phyloP scores from a whole-genome alignment of 2,797 vertebrate genomes.

The Melanotaenia trifasciata region DNA sequence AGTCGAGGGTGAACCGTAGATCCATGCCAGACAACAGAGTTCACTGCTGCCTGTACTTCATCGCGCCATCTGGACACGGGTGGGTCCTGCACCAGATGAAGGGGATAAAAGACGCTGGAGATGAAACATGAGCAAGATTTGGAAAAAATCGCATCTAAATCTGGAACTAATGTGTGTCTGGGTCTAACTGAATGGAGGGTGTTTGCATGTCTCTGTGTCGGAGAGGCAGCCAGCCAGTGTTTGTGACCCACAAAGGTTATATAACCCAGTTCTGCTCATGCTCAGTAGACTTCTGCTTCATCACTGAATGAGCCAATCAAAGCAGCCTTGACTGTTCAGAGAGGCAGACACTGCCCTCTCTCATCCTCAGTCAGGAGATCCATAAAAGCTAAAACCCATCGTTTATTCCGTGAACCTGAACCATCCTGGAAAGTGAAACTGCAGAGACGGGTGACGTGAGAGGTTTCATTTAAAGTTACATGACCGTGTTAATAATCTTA shows the following conservation, averaged over 20 bases:
- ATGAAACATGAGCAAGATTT: not conserved
- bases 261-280: slow-evolving; percentile 75
- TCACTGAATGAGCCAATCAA: slow-evolving; percentile 61
- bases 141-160: not conserved
- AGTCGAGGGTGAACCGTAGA: slow-evolving; percentile 84
- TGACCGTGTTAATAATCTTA: not conserved
- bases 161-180: not conserved
- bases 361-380: not conserved
- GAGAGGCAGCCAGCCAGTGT: slow-evolving; percentile 40
- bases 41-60: slow-evolving; percentile 87
- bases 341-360: slow-evolving; percentile 20
- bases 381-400: too few relatives aligned
- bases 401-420: too few relatives aligned
- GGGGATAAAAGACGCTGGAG: not conserved
- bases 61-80: slow-evolving; percentile 85
- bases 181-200: not conserved
- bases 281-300: slow-evolving; percentile 60
- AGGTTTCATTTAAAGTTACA: not conserved
- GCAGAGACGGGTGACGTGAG: not conserved
- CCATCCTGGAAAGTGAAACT: not conserved
- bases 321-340: slow-evolving; percentile 28
- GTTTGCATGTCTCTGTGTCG: slow-evolving; percentile 12
- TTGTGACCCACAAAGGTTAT: slow-evolving; percentile 74
- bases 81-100: slow-evolving; percentile 51
- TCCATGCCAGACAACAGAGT: slow-evolving; percentile 86